Conservation (phyloP, 2,888 invertebrate genomes). For the Rhagonycha lutea region DNA sequence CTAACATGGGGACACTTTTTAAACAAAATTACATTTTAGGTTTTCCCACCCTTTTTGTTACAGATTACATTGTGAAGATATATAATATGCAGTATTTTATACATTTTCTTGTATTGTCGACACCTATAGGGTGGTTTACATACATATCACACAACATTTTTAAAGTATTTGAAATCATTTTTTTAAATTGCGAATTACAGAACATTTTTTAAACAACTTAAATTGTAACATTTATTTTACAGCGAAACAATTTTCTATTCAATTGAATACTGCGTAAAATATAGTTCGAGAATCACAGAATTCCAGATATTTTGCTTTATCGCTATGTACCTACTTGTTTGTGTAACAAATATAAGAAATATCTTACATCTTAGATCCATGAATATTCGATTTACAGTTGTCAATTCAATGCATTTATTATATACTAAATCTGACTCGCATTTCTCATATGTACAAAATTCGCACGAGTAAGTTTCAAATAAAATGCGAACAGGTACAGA, state of each 20-base stretch:
- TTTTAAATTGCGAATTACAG: not conserved
- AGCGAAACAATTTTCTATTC: not conserved
- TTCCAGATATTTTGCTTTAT: not conserved
- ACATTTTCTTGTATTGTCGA: not conserved
- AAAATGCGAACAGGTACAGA: slow-evolving; percentile 18
- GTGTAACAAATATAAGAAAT: slow-evolving; percentile 14
- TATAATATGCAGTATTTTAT: not conserved
- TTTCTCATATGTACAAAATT: slow-evolving; percentile 14
- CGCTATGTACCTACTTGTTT: not conserved
- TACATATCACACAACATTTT: not conserved
- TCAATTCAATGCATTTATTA: slow-evolving; percentile 28
- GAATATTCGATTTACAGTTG: slow-evolving; percentile 18
- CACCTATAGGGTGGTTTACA: not conserved
- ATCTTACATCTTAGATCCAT: slow-evolving; percentile 10
- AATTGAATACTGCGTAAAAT: not conserved
- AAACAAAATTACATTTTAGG: not conserved
- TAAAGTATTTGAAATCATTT: not conserved
- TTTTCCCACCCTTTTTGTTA: not conserved
- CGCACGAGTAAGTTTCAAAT: slow-evolving; percentile 16
- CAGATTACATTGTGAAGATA: not conserved
- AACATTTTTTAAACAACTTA: not conserved
- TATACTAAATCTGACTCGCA: slow-evolving; percentile 15
- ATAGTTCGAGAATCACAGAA: not conserved
- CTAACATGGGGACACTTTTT: not conserved
- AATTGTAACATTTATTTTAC: not conserved